Conservation (phyloP, 2,888 invertebrate species). For the Lithosia quadra region DNA sequence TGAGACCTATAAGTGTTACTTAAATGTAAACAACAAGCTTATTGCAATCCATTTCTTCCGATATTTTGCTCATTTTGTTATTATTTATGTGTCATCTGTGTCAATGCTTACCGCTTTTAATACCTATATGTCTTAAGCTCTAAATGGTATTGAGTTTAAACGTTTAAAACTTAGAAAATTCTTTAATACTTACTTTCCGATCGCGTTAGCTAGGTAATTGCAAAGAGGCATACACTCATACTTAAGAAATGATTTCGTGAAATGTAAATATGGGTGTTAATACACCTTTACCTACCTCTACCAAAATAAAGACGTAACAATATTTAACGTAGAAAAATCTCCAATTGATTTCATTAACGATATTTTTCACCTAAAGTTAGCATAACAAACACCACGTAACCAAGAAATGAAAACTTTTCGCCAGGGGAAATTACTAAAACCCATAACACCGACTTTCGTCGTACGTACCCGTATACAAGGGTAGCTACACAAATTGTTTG, state of each 20-base stretch:
- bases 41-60: too few relatives aligned
- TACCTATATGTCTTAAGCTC: neutral
- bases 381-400: slow-evolving; percentile 37
- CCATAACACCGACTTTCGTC: slow-evolving; percentile 63
- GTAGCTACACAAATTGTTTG: slow-evolving; percentile 27
- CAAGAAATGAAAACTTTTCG: slow-evolving; percentile 64
- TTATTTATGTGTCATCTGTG: too few relatives aligned
- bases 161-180: too few relatives aligned
- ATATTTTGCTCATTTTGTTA: too few relatives aligned
- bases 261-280: too few relatives aligned
- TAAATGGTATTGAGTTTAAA: neutral
- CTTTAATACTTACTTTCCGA: too few relatives aligned
- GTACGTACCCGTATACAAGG: slow-evolving; percentile 30
- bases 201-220: too few relatives aligned
- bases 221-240: too few relatives aligned
- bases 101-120: neutral
- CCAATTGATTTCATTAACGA: slow-evolving; percentile 26
- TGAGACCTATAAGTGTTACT: neutral
- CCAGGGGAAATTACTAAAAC: slow-evolving; percentile 70
- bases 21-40: too few relatives aligned
- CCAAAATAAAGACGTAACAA: too few relatives aligned
- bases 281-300: too few relatives aligned
- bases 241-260: too few relatives aligned
- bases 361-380: slow-evolving; percentile 40
- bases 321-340: neutral